Percentiles rank a stretch among this genome's conserved stretches.
Conservation (phyloP, 1,140 invertebrate species). For the Parasteatoda tepidariorum region DNA sequence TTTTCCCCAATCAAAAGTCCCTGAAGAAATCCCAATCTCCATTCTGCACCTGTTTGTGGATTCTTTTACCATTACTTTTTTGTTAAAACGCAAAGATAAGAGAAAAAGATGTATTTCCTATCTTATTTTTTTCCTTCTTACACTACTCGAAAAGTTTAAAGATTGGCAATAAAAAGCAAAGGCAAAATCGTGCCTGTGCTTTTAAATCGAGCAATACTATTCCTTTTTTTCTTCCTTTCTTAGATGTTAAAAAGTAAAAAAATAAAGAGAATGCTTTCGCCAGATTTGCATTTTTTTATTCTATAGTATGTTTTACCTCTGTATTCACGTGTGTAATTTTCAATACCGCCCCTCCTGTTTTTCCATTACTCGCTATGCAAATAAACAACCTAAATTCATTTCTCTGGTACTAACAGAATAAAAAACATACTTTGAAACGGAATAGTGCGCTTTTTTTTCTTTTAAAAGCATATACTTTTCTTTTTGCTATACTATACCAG, state of each 20-base stretch:
- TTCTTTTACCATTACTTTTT: background rate
- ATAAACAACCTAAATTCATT: slow-evolving; percentile 31
- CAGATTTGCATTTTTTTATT: background rate
- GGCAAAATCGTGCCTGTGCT: background rate
- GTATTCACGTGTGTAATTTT: slow-evolving; percentile 1
- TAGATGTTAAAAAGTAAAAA: no score
- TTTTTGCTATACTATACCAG: background rate
- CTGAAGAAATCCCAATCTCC: background rate
- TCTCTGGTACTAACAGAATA: background rate
- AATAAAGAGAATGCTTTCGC: background rate
- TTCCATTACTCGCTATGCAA: slow-evolving; percentile 4
- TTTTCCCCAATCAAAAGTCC: slow-evolving; percentile 1
- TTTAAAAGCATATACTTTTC: background rate
- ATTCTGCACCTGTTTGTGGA: background rate
- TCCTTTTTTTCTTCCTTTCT: background rate
- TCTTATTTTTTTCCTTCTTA: background rate
- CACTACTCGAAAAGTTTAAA: no score
- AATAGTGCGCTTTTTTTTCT: background rate
- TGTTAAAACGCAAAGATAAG: background rate
- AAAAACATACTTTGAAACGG: background rate
- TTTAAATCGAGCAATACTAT: background rate
- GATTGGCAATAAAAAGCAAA: background rate
- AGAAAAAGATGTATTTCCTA: no score
- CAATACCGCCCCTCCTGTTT: background rate
- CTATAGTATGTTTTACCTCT: slow-evolving; percentile 1